These are phyloP conservation scores for Stictocephala bisonia DNA, from an alignment of 2,888 invertebrate genomes.

Conservation along the genomic window DNA sequence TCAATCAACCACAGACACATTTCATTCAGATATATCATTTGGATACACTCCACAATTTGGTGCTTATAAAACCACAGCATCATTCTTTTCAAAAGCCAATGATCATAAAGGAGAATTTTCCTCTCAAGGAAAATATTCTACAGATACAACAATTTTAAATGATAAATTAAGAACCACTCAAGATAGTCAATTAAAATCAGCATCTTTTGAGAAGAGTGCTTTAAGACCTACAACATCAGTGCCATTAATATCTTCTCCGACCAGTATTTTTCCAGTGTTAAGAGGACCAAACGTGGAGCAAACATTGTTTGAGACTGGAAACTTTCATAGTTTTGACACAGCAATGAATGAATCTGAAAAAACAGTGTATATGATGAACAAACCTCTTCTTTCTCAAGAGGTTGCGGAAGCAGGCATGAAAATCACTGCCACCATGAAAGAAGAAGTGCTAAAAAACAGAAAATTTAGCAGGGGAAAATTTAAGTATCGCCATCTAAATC, in stretches of 20 bases:
- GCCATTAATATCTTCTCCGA: not conserved
- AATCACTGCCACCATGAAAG: conserved; percentile 10
- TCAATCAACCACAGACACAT: too few species aligned
- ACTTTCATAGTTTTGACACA: not conserved
- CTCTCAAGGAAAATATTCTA: not conserved
- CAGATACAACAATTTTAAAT: conserved; percentile 10
- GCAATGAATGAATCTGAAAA: not conserved
- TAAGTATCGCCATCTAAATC: conserved; percentile 26
- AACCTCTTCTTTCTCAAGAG: conserved; percentile 39
- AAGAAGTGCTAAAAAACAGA: not conserved
- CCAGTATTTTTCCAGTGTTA: not conserved
- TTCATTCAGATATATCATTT: too few species aligned
- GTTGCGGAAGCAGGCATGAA: conserved; percentile 45
- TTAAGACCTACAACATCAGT: not conserved
- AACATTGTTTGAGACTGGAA: conserved; percentile 34
- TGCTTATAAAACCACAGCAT: too few species aligned
- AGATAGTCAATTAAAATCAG: conserved; percentile 7
- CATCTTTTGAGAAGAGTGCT: not conserved
- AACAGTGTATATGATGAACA: conserved; percentile 35
- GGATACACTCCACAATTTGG: too few species aligned
- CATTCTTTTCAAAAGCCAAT: too few species aligned
- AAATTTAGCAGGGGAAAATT: conserved; percentile 17
- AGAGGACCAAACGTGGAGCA: conserved; percentile 37
- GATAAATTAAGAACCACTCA: too few species aligned
- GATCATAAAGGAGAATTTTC: not conserved